These are phyloP conservation scores for Dugesia japonica DNA, from an alignment of 2,888 invertebrate genomes.

Conservation along the genomic window DNA sequence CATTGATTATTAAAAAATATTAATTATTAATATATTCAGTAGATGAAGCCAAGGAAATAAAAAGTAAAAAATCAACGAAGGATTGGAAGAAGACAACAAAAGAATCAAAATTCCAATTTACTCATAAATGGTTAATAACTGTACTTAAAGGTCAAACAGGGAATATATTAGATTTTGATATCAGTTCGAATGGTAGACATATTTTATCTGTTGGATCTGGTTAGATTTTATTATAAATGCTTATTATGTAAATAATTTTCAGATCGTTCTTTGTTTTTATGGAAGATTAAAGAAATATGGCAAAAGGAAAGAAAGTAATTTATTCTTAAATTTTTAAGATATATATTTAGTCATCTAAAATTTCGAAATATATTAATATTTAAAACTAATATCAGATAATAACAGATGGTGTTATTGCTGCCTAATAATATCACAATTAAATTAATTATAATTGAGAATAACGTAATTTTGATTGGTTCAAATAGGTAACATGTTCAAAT, in stretches of 20 bases:
- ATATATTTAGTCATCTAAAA: no score
- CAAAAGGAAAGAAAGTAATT: slow-evolving; percentile 57
- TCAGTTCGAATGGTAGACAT: slow-evolving; percentile 69
- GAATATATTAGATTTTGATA: slow-evolving; percentile 59
- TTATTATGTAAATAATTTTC: slow-evolving; percentile 36
- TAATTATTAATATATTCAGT: no score
- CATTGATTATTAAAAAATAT: not conserved
- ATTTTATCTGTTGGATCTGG: slow-evolving; percentile 69
- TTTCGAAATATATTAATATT: no score
- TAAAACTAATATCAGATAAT: no score
- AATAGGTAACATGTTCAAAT: no score
- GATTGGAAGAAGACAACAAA: slow-evolving; percentile 28
- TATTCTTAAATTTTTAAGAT: no score
- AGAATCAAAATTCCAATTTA: slow-evolving; percentile 45
- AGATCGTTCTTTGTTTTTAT: slow-evolving; percentile 69
- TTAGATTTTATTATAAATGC: slow-evolving; percentile 48
- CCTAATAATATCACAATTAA: no score
- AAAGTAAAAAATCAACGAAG: not conserved
- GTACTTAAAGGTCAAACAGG: slow-evolving; percentile 68
- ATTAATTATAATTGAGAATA: no score
- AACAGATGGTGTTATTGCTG: no score
- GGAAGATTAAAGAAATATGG: slow-evolving; percentile 62
- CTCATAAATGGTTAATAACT: slow-evolving; percentile 65
- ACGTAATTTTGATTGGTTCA: no score
- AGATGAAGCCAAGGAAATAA: not conserved